Evolutionary conservation across 2,888 invertebrate genomes (phyloP), one percentile per base, ranked within the genome.

Genomic region (Mylabris sibirica): DNA sequence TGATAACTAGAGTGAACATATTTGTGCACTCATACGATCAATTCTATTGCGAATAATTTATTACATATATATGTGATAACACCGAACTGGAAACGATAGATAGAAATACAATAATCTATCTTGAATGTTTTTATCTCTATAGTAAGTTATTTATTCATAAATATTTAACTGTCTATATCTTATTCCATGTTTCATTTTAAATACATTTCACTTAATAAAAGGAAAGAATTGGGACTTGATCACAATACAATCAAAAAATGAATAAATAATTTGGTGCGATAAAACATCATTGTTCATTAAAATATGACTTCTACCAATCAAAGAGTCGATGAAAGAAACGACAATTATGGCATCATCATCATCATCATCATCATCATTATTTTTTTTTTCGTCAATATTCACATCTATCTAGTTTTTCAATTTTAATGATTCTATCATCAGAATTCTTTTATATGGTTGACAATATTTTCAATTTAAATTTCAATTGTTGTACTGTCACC

Each of bases 401-500:
- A 4, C 30, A 14, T 38, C 38, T 38, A 44, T 17, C 44, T 44
- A 38, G 38, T 44, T 44, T 44, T 44, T 44, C 44, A 44, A 44
- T 44, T 44, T n/a, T 17, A 30, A 44, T n/a, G n/a, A 44, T n/a
- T 41, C 14, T 41, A 41, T 41, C 41, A 41, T 41, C 41, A 41
- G 41, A 41, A 41, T n/a, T 41, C 41, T 14, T 14, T 9, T 49
- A 9, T 49, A 49, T 2, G 11, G 17, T 20, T 49, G 49, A 49
- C 49, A 20, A 49, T 49, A 49, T 49, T 49, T 49, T 49, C 49
- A 49, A 49, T 49, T 49, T 49, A 20, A 49, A 49, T 49, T 49
- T 20, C 49, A 49, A 49, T 49, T 49, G 49, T 20, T 3, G 11
- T 20, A 11, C 17, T n/a, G 49, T 49, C 49, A 49, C 1, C 11